Evolutionary conservation across 2,113 vertebrate species (phyloP), one percentile per base, ranked within the genome.

Genomic region (Pluvianellus socialis): DNA sequence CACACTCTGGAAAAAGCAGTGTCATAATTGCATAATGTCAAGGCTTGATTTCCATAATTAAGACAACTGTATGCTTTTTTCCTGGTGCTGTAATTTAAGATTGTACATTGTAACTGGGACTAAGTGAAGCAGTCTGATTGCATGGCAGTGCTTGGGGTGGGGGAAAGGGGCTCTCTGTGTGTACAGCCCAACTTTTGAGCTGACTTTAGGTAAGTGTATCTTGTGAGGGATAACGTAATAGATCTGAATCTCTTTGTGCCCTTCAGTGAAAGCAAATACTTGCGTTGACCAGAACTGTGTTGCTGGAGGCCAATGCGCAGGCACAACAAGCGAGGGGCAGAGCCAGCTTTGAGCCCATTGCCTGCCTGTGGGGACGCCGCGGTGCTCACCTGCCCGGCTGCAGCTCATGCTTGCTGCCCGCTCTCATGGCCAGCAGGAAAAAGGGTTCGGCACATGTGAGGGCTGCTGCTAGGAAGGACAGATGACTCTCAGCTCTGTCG

Each of bases 231-330:
- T 35, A 32, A 6, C 6, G 16, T 17, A 32, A 33, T 45, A 47
- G 20, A n/a, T 76, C 9, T 52, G 49, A 65, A 28, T 76, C 23
- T 52, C 30, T 58, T 68, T 18, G 33, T 14, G 13, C 27, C 30
- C 14, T 33, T 70, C 19, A 30, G 11, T 10, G 14, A 24, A 42
- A 84, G 5, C 19, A 40, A 23, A 17, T 11, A 12, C 0, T 8
- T 53, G 23, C 9, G 21, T n/a, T 30, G 30, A 14, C 7, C 30
- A 49, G 42, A 61, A 67, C 63, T 76, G 18, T 68, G 13, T 11
- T 0, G 0, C 24, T 35, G 22, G 40, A 68, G 26, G 21, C 16
- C 0, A 0, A 45, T 38, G 35, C 1, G 1, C 20, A 62, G 45
- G 21, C n/a, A 20, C 4, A 38, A 33, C 5, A 5, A 61, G 24